These are phyloP conservation scores for Bombus sylvicola DNA, from an alignment of 1,140 invertebrate genomes.

Conservation along the genomic window DNA sequence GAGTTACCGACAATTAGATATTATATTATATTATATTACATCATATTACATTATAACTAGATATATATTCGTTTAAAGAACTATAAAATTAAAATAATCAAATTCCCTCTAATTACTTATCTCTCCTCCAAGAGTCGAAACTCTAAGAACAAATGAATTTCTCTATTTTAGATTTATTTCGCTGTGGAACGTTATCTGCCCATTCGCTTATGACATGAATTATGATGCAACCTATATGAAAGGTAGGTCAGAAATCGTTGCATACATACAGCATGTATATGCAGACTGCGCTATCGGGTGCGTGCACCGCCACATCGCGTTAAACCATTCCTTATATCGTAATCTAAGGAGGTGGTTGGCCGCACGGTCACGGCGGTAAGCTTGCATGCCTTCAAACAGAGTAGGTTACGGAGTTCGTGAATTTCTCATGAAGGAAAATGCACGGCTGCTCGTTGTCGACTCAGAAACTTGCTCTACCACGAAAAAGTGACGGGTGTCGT, in stretches of 20 bases:
- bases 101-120: too few species aligned
- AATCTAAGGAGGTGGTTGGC: constrained; percentile 78
- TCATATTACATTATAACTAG: too few species aligned
- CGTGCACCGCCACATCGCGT: constrained; percentile 74
- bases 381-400: constrained; percentile 74
- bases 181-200: neutral
- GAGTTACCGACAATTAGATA: too few species aligned
- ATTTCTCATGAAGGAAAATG: constrained; percentile 77
- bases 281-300: constrained; percentile 65
- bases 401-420: constrained; percentile 74
- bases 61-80: too few species aligned
- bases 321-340: constrained; percentile 77
- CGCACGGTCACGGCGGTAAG: constrained; percentile 66
- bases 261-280: constrained; percentile 17
- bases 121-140: neutral
- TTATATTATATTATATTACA: too few species aligned
- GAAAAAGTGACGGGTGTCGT: constrained; percentile 12
- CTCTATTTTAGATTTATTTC: neutral
- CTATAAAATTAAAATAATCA: too few species aligned
- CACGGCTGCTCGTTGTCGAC: constrained; percentile 48
- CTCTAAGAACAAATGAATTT: neutral
- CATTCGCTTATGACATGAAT: neutral
- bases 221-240: constrained; percentile 26
- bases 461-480: constrained; percentile 11
- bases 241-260: constrained; percentile 62